Base-by-base conservation (phyloP, 1,140 invertebrate species). In the Pinna nobilis region DNA sequence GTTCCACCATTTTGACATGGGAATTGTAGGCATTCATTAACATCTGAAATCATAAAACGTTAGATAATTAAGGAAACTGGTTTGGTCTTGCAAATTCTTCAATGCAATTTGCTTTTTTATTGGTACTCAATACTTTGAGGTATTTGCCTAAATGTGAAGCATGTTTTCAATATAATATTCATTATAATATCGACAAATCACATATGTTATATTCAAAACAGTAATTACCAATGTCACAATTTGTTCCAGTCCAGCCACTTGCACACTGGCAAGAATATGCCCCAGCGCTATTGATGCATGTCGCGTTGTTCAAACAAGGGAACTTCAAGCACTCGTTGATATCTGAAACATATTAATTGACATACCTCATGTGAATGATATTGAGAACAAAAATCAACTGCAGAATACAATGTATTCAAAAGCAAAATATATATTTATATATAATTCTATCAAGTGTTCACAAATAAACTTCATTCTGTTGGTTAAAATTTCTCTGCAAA, bases 11-110 rank as follows among this genome's bases (percentile, higher is more conserved):
- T 67, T 57, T 37, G 23, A 69, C 72, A 74, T 15, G 70, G 70
- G 28, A 72, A 69, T 13, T 67, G 39, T 13, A 66, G 18, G 50
- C 78, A 80, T 72, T 80, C 78, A 70, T 80, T 74, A n/a, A 77
- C 25, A 74, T 80, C 78, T 80, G 44, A 5, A 77, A 74, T 25
- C 60, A 37, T 39, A 50, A n/a, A 64, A 44, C n/a, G n/a, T n/a
- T n/a, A n/a, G n/a, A n/a, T n/a, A n/a, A n/a, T n/a, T n/a, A n/a
- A n/a, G n/a, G n/a, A n/a, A n/a, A n/a, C n/a, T n/a, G n/a, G n/a
- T n/a, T n/a, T n/a, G n/a, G n/a, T n/a, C n/a, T n/a, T n/a, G n/a
- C n/a, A n/a, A n/a, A n/a, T n/a, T n/a, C n/a, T n/a, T n/a, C n/a
- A n/a, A n/a, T n/a, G n/a, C n/a, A n/a, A n/a, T n/a, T n/a, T n/a